Percentiles rank a stretch among this genome's conserved stretches.
phyloP scores from a whole-genome alignment of 2,888 invertebrate genomes.

The Nemapogon koenigi region DNA sequence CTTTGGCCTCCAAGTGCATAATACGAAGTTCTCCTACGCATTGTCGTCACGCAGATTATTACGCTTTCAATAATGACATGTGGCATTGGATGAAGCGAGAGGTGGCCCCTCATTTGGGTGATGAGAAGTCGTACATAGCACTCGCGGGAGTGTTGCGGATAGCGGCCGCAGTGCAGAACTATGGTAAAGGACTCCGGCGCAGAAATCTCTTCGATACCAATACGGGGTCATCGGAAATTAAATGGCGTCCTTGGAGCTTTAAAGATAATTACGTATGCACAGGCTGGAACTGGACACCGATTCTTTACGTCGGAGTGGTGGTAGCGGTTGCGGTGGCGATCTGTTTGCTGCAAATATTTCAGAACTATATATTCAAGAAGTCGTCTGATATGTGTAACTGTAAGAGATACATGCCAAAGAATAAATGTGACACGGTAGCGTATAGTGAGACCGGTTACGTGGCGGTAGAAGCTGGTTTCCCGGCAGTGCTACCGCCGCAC shows the following conservation, averaged over 20 bases:
- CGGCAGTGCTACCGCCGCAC: slow-evolving; percentile 26
- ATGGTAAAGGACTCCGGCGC: slow-evolving; percentile 24
- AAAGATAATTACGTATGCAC: slow-evolving; percentile 30
- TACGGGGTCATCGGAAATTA: neutral
- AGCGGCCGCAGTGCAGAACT: slow-evolving; percentile 49
- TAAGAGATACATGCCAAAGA: neutral
- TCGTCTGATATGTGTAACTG: slow-evolving; percentile 27
- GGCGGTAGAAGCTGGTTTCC: slow-evolving; percentile 29
- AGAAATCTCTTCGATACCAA: slow-evolving; percentile 21
- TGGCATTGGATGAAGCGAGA: slow-evolving; percentile 56
- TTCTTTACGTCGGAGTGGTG: slow-evolving; percentile 31
- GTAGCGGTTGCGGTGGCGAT: slow-evolving; percentile 29
- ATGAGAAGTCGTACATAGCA: slow-evolving; percentile 44
- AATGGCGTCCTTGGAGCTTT: slow-evolving; percentile 27
- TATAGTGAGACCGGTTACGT: slow-evolving; percentile 24
- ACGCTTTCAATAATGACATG: slow-evolving; percentile 45
- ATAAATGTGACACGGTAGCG: neutral
- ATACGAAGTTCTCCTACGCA: slow-evolving; percentile 34
- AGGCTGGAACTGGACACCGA: slow-evolving; percentile 38
- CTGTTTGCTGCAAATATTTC: slow-evolving; percentile 37
- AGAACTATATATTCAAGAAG: slow-evolving; percentile 31
- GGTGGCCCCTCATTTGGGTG: slow-evolving; percentile 42
- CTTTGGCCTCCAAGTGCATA: slow-evolving; percentile 42
- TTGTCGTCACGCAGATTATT: slow-evolving; percentile 46
- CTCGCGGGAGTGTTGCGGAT: slow-evolving; percentile 46